A percentile compares a stretch with the other conserved stretches of the same genome.
phyloP scores from a whole-genome alignment of 2,113 vertebrate genomes.

The Pteruthius melanotis region DNA sequence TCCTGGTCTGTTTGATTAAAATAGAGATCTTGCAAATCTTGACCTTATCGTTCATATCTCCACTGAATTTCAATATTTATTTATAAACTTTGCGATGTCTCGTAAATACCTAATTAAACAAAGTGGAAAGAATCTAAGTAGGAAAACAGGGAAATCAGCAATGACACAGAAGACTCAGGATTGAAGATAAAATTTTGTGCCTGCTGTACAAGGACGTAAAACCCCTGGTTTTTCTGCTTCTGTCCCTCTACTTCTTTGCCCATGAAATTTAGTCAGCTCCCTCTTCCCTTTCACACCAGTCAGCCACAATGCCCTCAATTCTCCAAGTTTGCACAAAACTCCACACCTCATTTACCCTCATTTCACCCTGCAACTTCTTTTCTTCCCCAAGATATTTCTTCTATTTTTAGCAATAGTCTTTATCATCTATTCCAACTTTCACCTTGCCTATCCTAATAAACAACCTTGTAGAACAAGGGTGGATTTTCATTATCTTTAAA shows the following conservation, averaged over 20 bases:
- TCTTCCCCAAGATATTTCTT: background rate
- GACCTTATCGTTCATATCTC: background rate
- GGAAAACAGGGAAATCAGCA: background rate
- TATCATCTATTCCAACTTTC: background rate
- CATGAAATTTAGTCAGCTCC: background rate
- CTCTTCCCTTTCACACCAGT: background rate
- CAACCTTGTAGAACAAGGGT: background rate
- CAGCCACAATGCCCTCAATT: background rate
- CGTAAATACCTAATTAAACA: background rate
- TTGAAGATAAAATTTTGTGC: background rate
- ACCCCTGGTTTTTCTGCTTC: background rate
- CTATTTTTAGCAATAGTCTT: background rate
- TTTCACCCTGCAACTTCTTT: background rate
- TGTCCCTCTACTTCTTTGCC: background rate
- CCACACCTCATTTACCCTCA: background rate
- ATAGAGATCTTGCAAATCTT: background rate
- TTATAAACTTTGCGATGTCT: background rate
- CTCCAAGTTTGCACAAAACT: background rate
- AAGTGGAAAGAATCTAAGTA: background rate
- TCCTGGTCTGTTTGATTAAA: background rate
- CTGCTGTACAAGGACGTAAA: background rate
- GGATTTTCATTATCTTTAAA: background rate
- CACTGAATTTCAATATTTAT: background rate
- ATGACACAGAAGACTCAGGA: background rate
- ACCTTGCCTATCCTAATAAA: background rate